These are phyloP conservation scores for Betta splendens DNA, from an alignment of 2,797 vertebrate genomes.

Conservation along the genomic window DNA sequence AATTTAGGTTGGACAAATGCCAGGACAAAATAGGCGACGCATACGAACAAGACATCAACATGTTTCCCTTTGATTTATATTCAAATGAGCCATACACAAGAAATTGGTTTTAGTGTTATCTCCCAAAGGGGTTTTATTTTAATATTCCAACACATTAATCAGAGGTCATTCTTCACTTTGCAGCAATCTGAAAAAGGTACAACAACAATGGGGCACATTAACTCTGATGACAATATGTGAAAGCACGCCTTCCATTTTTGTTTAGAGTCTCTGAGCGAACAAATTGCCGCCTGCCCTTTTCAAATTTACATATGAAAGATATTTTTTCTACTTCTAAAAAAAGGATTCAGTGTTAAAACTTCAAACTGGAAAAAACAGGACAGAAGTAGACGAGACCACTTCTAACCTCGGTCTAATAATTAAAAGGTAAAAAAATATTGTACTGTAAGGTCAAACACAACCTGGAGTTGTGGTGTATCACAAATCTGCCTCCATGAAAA, in stretches of 20 bases:
- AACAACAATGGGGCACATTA: constrained; percentile 31
- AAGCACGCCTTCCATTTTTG: constrained; percentile 16
- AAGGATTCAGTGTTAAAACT: constrained; percentile 15
- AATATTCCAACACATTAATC: constrained; percentile 42
- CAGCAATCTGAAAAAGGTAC: constrained; percentile 13
- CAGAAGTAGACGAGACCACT: constrained; percentile 1
- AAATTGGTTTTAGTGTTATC: constrained; percentile 62
- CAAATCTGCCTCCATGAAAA: not conserved
- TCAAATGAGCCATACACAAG: constrained; percentile 54
- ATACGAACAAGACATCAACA: constrained; percentile 27
- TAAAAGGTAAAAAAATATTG: not conserved
- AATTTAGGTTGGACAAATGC: constrained; percentile 24
- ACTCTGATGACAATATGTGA: constrained; percentile 23
- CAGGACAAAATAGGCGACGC: constrained; percentile 6
- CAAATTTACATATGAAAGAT: constrained; percentile 62
- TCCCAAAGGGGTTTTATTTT: constrained; percentile 40
- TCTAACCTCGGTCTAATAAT: no score
- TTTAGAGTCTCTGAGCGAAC: constrained; percentile 33
- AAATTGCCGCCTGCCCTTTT: constrained; percentile 51
- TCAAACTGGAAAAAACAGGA: constrained; percentile 2
- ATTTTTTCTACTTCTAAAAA: not conserved
- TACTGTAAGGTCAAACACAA: not conserved
- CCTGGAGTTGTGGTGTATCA: no score
- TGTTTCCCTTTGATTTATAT: constrained; percentile 61
- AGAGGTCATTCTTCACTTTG: constrained; percentile 47